Evolutionary conservation across 2,797 vertebrate species (phyloP), one percentile per base, ranked within the genome.

Genomic region (Alcedo atthis): DNA sequence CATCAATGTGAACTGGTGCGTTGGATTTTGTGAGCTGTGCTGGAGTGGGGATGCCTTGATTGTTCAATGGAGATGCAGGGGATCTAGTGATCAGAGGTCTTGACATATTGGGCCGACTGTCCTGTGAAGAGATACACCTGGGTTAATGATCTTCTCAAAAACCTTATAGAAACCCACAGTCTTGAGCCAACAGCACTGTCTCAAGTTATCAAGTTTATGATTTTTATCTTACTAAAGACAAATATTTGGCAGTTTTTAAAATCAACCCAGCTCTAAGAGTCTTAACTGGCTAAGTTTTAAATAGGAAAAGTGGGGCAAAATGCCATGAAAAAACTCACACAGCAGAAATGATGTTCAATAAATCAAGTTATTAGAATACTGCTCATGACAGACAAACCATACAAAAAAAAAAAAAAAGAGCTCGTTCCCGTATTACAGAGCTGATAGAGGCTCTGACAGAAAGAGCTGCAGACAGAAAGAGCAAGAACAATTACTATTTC

Each of bases 21-120:
- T 99, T 99, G 98, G 99, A 99, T 96, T 99, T 99, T 96, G 99
- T 99, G 98, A 99, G 99, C 94, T 99, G 99, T 89, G 99, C 99
- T 94, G 99, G 98, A 89, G 99, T 98, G 85, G 99, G 99, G 96
- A 99, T 99, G 97, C 99, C 99, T 98, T 99, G 99, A 97, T 98
- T 99, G 98, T 98, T 99, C 98, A 99, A 98, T 91, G 99, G 99
- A 95, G 99, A 99, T 95, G 99, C 99, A 91, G 99, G 99, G 91
- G 99, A 99, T 97, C 99, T 98, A 96, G 98, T 99, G 97, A 99
- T 98, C 98, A 99, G 98, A 97, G 99, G 99, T 97, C 99, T 98
- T 98, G 99, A 99, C 99, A 99, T 99, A 97, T 98, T 99, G 98
- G 98, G 98, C 97, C 98, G 98, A 97, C 98, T 98, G 98, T 99